phyloP scores from a whole-genome alignment of 2,113 vertebrate species.

The Tinamus guttatus region DNA sequence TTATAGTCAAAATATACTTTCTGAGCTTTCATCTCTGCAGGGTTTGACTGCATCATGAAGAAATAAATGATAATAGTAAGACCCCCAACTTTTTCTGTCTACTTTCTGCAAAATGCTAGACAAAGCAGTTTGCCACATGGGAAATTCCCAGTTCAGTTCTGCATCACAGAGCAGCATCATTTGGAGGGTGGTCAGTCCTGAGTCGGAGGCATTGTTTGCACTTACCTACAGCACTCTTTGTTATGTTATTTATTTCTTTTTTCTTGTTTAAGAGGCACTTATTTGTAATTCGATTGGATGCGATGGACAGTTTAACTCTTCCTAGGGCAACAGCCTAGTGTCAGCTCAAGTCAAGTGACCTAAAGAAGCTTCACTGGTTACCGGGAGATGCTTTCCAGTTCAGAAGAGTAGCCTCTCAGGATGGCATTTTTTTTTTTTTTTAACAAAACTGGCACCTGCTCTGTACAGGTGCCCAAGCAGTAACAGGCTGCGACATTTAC shows the following conservation, averaged over 20 bases:
- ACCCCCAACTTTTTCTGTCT: neutral
- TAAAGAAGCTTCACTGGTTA: neutral
- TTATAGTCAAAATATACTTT: neutral
- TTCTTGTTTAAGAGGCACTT: neutral
- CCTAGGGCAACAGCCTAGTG: no score
- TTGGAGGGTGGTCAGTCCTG: neutral
- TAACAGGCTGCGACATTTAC: constrained; percentile 68
- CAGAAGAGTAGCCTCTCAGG: neutral
- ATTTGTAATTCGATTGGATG: neutral
- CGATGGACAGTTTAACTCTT: neutral
- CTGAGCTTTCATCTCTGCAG: neutral
- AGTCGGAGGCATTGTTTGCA: neutral
- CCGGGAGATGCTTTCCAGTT: neutral
- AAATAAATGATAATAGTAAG: neutral
- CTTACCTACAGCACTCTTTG: neutral
- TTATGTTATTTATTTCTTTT: neutral
- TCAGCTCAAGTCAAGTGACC: neutral
- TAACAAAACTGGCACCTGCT: neutral
- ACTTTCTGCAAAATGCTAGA: neutral
- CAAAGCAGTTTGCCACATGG: neutral
- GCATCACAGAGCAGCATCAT: neutral
- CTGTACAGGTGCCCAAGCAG: constrained; percentile 47
- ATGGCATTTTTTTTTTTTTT: neutral
- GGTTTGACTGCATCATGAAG: neutral
- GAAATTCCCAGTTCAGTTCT: neutral